A percentile compares a stretch with the other conserved stretches of the same genome.
These are phyloP conservation scores for Suricata suricatta DNA, from an alignment of 2,113 vertebrate genomes.

Conservation along the genomic window DNA sequence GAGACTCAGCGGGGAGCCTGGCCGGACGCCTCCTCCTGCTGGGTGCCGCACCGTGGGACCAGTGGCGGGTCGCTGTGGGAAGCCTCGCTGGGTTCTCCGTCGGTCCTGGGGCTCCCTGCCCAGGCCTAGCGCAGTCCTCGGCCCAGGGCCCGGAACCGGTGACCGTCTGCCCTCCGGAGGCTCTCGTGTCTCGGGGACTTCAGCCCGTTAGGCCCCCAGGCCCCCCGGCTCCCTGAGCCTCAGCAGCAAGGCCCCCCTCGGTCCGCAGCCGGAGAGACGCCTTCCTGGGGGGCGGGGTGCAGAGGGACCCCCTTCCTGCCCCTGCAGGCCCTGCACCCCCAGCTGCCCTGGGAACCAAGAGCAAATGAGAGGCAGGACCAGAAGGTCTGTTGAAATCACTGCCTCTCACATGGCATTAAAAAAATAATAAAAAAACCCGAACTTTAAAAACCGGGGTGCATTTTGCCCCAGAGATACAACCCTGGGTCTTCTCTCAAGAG, in stretches of 20 bases:
- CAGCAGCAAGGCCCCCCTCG: fast-evolving
- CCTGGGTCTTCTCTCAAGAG: neutral
- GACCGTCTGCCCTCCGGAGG: neutral
- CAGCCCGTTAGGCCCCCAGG: neutral
- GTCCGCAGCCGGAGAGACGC: too few relatives aligned
- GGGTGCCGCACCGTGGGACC: neutral
- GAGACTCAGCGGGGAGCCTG: neutral
- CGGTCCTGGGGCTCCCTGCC: too few relatives aligned
- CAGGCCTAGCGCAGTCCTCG: too few relatives aligned
- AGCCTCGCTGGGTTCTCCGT: neutral
- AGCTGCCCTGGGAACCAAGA: neutral
- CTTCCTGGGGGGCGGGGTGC: neutral
- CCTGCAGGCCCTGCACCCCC: too few relatives aligned
- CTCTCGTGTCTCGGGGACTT: fast-evolving
- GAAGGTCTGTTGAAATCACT: neutral
- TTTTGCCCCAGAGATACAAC: neutral
- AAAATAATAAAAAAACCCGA: neutral
- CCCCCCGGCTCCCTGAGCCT: neutral
- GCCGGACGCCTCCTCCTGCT: neutral
- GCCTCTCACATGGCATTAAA: neutral
- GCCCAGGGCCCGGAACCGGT: fast-evolving
- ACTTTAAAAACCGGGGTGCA: neutral
- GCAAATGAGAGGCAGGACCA: neutral
- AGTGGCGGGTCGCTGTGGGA: neutral
- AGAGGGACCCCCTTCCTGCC: neutral